Base-by-base conservation (phyloP, 2,797 vertebrate genomes). In the Platyrinchus mystaceus region DNA sequence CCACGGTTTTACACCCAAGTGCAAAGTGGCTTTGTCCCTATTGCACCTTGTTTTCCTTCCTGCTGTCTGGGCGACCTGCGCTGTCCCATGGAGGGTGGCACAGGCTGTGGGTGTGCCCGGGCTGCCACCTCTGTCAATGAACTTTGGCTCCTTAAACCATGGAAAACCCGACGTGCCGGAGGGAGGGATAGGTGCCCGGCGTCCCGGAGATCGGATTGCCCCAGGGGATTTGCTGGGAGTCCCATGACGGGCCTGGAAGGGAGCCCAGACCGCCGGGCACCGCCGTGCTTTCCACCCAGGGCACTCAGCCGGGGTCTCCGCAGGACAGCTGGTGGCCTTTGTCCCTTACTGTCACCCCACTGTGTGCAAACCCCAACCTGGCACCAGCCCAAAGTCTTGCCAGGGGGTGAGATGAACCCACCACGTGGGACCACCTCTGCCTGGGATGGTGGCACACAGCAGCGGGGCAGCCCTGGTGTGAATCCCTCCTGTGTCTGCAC, bases 171-270 rank as follows among this genome's bases (percentile, higher is more conserved):
- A 28, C 20, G 19, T 78, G 88, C 80, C 5, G 4, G 81, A 87
- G 86, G 47, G 62, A 86, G 90, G 73, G 86, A 90, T 67, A 58
- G 95, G 93, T 94, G 95, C 90, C 86, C 16, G 15, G 83, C 7
- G 12, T 68, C 95, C 80, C 0, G 4, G 68, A 84, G 95, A 96
- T 96, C 95, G 20, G 90, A 89, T 96, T 95, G 95, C 92, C 92
- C 78, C 12, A 7, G 13, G 66, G 90, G 95, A 95, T 96, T 96
- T 96, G 92, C 90, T 95, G 92, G 96, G 95, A 94, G 95, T 96
- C 96, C 95, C 94, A 92, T 96, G 95, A 95, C 55, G 22, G 56
- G 59, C 55, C 94, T 96, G 95, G 94, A 93, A 89, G 32, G 63
- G 81, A 94, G 94, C 96, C 92, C 94, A 95, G 96, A 93, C 67